A percentile compares a stretch with the other conserved stretches of the same genome.
Conservation (phyloP, 2,888 invertebrate species). For the Apeira syringaria region DNA sequence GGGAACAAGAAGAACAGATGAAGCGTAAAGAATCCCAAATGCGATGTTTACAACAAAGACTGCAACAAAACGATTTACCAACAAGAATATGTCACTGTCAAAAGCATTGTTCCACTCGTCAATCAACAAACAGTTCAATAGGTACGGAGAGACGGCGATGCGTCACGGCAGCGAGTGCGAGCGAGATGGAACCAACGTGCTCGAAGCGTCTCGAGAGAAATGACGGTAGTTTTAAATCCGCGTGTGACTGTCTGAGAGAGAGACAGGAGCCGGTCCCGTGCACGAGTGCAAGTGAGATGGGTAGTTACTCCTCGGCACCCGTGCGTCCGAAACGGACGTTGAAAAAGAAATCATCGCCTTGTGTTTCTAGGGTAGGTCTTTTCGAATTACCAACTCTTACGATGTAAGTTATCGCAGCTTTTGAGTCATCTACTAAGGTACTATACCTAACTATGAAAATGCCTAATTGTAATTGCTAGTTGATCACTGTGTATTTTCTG, state of each 20-base stretch:
- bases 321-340: slow-evolving; percentile 42
- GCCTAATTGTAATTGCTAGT: too few relatives aligned
- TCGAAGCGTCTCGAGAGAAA: slow-evolving; percentile 28
- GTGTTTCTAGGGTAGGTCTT: slow-evolving; percentile 37
- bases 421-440: too few relatives aligned
- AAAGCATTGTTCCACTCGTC: slow-evolving; percentile 2
- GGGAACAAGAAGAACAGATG: slow-evolving; percentile 54
- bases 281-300: slow-evolving; percentile 44
- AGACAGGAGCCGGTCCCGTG: slow-evolving; percentile 14
- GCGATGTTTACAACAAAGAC: slow-evolving; percentile 34
- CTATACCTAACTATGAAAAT: too few relatives aligned
- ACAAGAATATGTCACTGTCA: slow-evolving; percentile 9
- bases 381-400: too few relatives aligned
- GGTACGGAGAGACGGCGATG: slow-evolving; percentile 1
- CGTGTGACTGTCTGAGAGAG: slow-evolving; percentile 23
- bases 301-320: slow-evolving; percentile 43
- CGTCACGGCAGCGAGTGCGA: slow-evolving; percentile 14
- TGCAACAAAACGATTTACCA: slow-evolving; percentile 19
- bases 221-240: slow-evolving; percentile 28
- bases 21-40: slow-evolving; percentile 51
- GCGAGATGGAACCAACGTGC: slow-evolving; percentile 35
- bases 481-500: too few relatives aligned
- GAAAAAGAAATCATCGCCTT: slow-evolving; percentile 36
- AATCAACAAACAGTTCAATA: not conserved
- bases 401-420: too few relatives aligned